These are phyloP conservation scores for Dilophus febrilis DNA, from an alignment of 2,888 invertebrate species.

Conservation along the genomic window DNA sequence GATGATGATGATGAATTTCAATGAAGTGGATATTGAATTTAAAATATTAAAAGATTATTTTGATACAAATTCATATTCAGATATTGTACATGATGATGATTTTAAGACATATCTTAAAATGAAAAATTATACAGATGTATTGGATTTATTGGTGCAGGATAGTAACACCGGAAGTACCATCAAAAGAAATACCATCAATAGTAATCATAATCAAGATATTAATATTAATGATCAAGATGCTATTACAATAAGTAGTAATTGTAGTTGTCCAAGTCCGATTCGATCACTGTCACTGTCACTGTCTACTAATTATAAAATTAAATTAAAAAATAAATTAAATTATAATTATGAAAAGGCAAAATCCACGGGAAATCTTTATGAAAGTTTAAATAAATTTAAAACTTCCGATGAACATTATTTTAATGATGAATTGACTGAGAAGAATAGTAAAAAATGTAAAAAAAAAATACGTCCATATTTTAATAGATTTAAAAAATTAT, in stretches of 20 bases:
- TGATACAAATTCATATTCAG: slow-evolving; percentile 28
- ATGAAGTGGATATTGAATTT: too few relatives aligned
- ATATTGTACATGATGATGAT: slow-evolving; percentile 26
- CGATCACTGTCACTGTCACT: too few relatives aligned
- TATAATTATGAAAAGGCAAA: slow-evolving; percentile 2
- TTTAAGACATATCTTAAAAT: slow-evolving; percentile 26
- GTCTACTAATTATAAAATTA: too few relatives aligned
- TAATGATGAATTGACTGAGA: too few relatives aligned
- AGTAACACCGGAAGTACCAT: slow-evolving; percentile 14
- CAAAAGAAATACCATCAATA: not conserved
- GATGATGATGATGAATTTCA: slow-evolving; percentile 25
- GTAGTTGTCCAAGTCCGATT: not conserved
- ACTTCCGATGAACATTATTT: too few relatives aligned
- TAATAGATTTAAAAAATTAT: too few relatives aligned
- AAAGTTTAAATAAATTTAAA: not conserved
- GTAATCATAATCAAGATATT: too few relatives aligned
- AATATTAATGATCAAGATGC: not conserved
- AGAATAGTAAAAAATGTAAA: too few relatives aligned
- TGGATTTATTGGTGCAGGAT: slow-evolving; percentile 24
- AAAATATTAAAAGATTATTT: slow-evolving; percentile 26
- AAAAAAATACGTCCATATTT: too few relatives aligned
- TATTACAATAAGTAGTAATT: not conserved
- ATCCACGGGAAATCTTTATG: slow-evolving; percentile 5
- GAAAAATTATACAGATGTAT: slow-evolving; percentile 26
- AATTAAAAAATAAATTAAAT: too few relatives aligned